Evolutionary conservation across 2,113 vertebrate species (phyloP).

Genomic region (Protobothrops flavoviridis): DNA sequence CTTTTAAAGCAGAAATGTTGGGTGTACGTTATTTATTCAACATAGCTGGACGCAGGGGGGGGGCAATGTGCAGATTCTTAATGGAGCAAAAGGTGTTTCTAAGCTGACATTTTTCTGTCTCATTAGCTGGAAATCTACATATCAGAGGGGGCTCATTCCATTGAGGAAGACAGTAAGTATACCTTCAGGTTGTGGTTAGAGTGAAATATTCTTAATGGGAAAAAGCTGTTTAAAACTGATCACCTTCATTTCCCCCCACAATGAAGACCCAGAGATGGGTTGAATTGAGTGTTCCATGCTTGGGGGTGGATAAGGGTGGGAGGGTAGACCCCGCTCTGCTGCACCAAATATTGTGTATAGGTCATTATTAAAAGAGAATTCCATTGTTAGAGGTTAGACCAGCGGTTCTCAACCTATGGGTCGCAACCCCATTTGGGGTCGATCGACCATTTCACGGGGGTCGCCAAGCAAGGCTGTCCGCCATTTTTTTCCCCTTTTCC

Average conservation of each 20-base stretch:
- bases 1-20: neutral
- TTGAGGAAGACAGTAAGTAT: conserved; percentile 95
- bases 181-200: neutral
- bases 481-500: too few relatives aligned
- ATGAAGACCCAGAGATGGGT: neutral
- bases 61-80: fast-evolving
- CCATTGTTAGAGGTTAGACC: neutral
- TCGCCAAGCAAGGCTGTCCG: too few relatives aligned
- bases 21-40: neutral
- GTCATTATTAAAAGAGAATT: neutral
- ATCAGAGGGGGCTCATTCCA: conserved; percentile 93
- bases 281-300: neutral
- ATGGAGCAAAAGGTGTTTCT: fast-evolving
- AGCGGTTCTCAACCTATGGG: too few relatives aligned
- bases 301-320: neutral
- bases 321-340: neutral
- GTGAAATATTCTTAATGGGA: neutral
- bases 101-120: conserved; percentile 14
- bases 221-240: neutral
- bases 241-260: neutral
- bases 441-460: too few relatives aligned
- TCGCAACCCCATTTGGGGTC: too few relatives aligned
- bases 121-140: conserved; percentile 96
- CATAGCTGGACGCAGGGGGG: neutral
- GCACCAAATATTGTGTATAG: neutral